Base-by-base conservation (phyloP, 2,888 invertebrate species). In the Drosophila kanekoi region DNA sequence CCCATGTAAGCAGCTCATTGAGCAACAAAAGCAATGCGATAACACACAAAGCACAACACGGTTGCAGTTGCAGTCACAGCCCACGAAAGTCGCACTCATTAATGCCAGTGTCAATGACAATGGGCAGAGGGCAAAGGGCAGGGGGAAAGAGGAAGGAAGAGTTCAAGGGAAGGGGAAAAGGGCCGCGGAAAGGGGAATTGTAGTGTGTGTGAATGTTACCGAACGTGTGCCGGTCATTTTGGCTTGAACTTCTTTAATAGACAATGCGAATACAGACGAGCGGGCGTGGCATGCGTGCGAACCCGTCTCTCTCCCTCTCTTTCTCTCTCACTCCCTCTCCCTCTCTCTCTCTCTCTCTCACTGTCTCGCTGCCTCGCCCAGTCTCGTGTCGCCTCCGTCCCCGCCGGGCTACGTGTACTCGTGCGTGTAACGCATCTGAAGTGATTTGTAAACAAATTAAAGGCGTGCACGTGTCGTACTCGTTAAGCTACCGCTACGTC, bases 361-460 rank as follows among this genome's bases (percentile, higher is more conserved):
- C 48, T 18, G 20, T 23, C 20, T n/a, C 16, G 28, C 23, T 13
- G 43, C 13, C 44, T 35, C 37, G 9, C 16, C 57, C 41, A 38
- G 23, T 28, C 28, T 28, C 28, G 28, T 28, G 28, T 28, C 38
- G 52, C 57, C 18, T 18, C 3, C 18, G 28, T 28, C 48, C 37
- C 28, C 54, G 32, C 14, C 45, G 37, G n/a, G 18, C 14, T 43
- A 77, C 81, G 87, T 77, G 87, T 85, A 84, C 89, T 83, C 89
- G 89, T 91, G 89, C 90, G 89, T 83, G 86, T 89, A 89, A 87
- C 89, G 83, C 91, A 91, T 91, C 89, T 92, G 90, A 92, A 92
- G 92, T 92, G 92, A 92, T 92, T 92, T 92, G 92, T 90, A 92
- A 92, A 92, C 92, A 92, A 92, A 92, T 92, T 91, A 91, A 91